phyloP scores from a whole-genome alignment of 1,140 invertebrate genomes.

The Temnothorax curvispinosus region DNA sequence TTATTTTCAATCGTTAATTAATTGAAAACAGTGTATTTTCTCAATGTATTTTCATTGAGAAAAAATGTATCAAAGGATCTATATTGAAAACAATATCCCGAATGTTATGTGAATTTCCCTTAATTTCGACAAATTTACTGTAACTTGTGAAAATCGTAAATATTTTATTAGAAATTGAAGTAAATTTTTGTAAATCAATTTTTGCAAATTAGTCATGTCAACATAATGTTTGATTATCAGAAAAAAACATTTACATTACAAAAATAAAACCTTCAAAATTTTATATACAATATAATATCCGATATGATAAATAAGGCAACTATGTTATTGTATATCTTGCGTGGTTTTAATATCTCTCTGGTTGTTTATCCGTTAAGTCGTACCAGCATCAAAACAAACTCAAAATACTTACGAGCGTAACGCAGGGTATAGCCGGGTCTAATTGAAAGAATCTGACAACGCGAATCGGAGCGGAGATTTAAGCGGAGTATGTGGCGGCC shows the following conservation, averaged over 20 bases:
- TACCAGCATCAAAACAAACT: conserved; percentile 22
- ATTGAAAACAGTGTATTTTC: conserved; percentile 1
- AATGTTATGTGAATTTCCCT: not conserved
- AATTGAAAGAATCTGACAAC: conserved; percentile 51
- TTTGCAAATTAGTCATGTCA: not conserved
- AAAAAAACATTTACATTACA: not conserved
- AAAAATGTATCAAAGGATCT: not conserved
- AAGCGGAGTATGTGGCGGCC: conserved; percentile 36
- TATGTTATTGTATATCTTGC: not conserved
- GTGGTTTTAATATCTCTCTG: not conserved
- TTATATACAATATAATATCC: not conserved
- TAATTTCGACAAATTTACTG: not conserved
- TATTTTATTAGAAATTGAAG: not conserved
- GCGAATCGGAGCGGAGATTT: conserved; percentile 40
- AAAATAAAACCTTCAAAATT: not conserved
- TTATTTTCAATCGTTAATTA: conserved; percentile 27
- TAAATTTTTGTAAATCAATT: not conserved
- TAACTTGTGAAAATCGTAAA: not conserved
- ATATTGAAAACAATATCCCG: not conserved
- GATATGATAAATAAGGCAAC: conserved; percentile 1
- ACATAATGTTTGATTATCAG: not conserved
- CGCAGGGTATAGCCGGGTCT: conserved; percentile 7
- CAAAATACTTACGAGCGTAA: conserved; percentile 35
- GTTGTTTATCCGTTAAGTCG: not conserved
- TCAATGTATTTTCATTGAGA: not conserved